phyloP scores from a whole-genome alignment of 2,797 vertebrate genomes.

The Girardinus metallicus region DNA sequence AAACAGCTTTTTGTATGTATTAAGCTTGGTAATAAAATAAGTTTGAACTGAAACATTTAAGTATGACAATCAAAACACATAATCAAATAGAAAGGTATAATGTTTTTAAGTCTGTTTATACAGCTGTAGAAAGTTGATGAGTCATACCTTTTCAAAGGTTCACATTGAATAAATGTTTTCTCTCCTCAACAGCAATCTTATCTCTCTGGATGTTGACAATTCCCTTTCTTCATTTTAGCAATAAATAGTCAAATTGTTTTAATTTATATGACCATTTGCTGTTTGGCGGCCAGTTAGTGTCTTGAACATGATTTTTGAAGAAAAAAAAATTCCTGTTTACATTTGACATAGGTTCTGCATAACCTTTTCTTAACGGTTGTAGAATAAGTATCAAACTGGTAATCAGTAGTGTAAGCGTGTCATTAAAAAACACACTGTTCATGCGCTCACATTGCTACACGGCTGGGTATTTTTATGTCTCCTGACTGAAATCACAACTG shows the following conservation, averaged over 20 bases:
- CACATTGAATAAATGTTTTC: slow-evolving; percentile 21
- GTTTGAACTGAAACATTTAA: not conserved
- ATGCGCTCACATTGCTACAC: not conserved
- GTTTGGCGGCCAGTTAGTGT: slow-evolving; percentile 23
- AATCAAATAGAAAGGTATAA: not conserved
- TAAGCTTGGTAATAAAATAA: not conserved
- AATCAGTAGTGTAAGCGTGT: not conserved
- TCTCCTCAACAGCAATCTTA: slow-evolving; percentile 33
- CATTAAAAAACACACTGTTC: not conserved
- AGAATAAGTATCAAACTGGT: not conserved
- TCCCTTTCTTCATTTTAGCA: slow-evolving; percentile 45
- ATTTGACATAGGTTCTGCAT: slow-evolving; percentile 7
- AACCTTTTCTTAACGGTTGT: not conserved
- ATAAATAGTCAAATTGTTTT: slow-evolving; percentile 44
- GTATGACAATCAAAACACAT: not conserved
- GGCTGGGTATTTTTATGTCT: not conserved
- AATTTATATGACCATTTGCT: slow-evolving; percentile 25
- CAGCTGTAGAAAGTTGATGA: not conserved
- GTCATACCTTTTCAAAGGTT: slow-evolving; percentile 16
- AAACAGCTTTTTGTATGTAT: not conserved
- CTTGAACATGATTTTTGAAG: slow-evolving; percentile 8
- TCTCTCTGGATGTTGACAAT: slow-evolving; percentile 44
- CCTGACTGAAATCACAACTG: not conserved
- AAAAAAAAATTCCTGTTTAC: slow-evolving; percentile 12
- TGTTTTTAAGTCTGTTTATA: not conserved